Percentiles rank a stretch among this genome's conserved stretches.
phyloP scores from a whole-genome alignment of 2,797 vertebrate species.

The Syngnathus rostellatus region DNA sequence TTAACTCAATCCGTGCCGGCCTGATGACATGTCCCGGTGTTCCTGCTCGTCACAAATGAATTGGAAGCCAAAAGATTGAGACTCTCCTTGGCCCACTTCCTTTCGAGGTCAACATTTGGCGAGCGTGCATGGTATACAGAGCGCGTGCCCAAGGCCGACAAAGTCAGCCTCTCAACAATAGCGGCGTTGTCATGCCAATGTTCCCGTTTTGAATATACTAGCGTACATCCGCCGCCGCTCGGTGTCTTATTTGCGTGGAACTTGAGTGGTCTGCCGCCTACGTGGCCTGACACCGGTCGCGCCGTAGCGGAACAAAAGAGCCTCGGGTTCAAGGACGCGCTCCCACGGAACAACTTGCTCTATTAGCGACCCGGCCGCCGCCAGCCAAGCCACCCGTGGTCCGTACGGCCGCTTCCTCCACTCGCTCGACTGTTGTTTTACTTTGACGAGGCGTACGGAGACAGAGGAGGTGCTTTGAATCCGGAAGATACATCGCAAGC shows the following conservation, averaged over 20 bases:
- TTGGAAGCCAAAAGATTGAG: slow-evolving; percentile 18
- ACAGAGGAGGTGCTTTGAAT: slow-evolving; percentile 52
- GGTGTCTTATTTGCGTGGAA: slow-evolving; percentile 54
- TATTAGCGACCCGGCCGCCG: slow-evolving; percentile 21
- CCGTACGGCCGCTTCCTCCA: slow-evolving; percentile 15
- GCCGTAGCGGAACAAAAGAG: slow-evolving; percentile 40
- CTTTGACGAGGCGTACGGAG: slow-evolving; percentile 34
- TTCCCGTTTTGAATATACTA: background rate
- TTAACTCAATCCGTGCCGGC: slow-evolving; percentile 25
- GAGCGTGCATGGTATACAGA: slow-evolving; percentile 16
- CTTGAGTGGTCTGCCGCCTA: slow-evolving; percentile 54
- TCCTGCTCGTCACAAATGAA: slow-evolving; percentile 17
- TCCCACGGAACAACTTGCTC: slow-evolving; percentile 47
- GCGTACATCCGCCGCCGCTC: too few relatives aligned
- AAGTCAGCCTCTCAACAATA: too few relatives aligned
- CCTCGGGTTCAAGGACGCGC: slow-evolving; percentile 60
- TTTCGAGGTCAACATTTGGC: slow-evolving; percentile 25
- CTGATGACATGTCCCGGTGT: slow-evolving; percentile 16
- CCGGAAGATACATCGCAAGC: slow-evolving; percentile 49
- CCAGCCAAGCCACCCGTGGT: slow-evolving; percentile 9
- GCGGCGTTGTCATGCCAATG: background rate
- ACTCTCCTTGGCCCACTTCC: slow-evolving; percentile 16
- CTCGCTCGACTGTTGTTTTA: slow-evolving; percentile 35
- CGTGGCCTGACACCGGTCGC: slow-evolving; percentile 50
- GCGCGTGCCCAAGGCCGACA: background rate